These are phyloP conservation scores for Calliphora vicina DNA, from an alignment of 1,140 invertebrate genomes.

Conservation along the genomic window DNA sequence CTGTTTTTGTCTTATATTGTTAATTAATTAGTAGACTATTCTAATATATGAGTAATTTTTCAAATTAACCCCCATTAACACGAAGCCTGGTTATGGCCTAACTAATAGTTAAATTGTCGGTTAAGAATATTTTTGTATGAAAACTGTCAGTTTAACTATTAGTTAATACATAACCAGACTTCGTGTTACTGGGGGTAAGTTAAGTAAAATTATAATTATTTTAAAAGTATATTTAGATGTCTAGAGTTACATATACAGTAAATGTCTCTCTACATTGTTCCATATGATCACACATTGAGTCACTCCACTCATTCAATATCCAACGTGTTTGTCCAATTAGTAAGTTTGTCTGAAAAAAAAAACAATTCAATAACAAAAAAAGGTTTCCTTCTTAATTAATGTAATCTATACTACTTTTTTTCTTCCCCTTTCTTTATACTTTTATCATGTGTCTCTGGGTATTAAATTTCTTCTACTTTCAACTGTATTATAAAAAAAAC, in stretches of 20 bases:
- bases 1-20: not conserved
- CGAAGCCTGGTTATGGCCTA: no score
- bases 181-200: no score
- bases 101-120: no score
- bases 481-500: not conserved
- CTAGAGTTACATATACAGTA: no score
- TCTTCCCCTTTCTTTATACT: not conserved
- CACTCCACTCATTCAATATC: not conserved
- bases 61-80: no score
- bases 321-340: constrained; percentile 3
- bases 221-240: not conserved
- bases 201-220: not conserved
- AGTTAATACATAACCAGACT: no score
- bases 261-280: not conserved
- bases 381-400: constrained; percentile 1
- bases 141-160: no score
- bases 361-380: not conserved
- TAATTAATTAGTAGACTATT: not conserved
- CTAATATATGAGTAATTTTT: not conserved
- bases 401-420: not conserved
- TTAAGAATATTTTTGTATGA: no score
- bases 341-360: not conserved
- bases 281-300: not conserved
- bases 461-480: not conserved
- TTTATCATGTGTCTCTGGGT: not conserved